Percentiles rank a stretch among this genome's conserved stretches.
Evolutionary conservation across 2,113 vertebrate genomes (phyloP).

Genomic region (Sinosuthora webbiana): DNA sequence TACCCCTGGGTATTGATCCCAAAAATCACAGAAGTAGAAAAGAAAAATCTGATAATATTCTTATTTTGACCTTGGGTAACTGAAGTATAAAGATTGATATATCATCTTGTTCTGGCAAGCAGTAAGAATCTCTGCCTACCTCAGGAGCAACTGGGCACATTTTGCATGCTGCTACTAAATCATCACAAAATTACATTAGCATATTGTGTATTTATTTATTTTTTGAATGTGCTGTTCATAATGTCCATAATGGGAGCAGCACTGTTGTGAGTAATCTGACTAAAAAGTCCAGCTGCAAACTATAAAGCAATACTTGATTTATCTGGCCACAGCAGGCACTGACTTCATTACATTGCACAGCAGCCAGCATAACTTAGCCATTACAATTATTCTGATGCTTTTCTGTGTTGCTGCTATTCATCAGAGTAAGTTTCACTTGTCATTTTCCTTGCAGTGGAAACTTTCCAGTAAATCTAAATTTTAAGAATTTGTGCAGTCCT

Average conservation of each 20-base stretch:
- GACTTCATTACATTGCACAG: slow-evolving; percentile 20
- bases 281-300: slow-evolving; percentile 9
- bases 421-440: not conserved
- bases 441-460: not conserved
- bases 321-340: not conserved
- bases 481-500: not conserved
- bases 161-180: slow-evolving; percentile 11
- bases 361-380: not conserved
- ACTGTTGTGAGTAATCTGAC: not conserved
- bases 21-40: not conserved
- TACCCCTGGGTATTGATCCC: not conserved
- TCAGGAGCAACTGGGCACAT: not conserved
- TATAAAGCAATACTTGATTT: slow-evolving; percentile 24
- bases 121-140: not conserved
- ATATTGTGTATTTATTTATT: slow-evolving; percentile 29
- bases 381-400: slow-evolving; percentile 7
- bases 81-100: not conserved
- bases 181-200: slow-evolving; percentile 27
- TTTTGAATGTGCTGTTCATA: not conserved
- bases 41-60: not conserved
- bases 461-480: not conserved
- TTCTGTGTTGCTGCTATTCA: not conserved
- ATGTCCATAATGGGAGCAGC: not conserved
- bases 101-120: not conserved
- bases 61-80: not conserved